Evolutionary conservation across 2,797 vertebrate genomes (phyloP).

Genomic region (Harpagifer antarcticus): DNA sequence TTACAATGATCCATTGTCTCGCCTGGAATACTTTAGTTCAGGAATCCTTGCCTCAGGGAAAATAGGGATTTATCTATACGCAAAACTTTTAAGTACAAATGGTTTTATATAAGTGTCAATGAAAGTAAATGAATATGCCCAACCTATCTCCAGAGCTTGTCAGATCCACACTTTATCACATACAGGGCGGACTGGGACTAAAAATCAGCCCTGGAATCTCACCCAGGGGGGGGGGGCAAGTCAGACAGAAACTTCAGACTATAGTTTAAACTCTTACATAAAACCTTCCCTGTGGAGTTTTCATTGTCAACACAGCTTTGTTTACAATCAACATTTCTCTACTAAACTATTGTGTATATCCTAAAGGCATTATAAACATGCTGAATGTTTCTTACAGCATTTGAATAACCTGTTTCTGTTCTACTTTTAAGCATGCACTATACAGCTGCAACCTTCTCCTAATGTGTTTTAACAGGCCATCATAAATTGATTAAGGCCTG

Average conservation of each 20-base stretch:
- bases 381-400: background rate
- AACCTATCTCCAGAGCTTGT: background rate
- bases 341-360: slow-evolving; percentile 5
- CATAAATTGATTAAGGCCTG: too few relatives aligned
- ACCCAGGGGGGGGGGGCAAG: too few relatives aligned
- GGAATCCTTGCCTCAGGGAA: background rate
- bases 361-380: background rate
- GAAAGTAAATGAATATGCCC: too few relatives aligned
- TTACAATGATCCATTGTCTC: background rate
- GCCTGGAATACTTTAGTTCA: background rate
- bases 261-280: slow-evolving; percentile 2
- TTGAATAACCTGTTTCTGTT: background rate
- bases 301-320: slow-evolving; percentile 40
- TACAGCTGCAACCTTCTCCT: slow-evolving; percentile 1
- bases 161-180: too few relatives aligned
- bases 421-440: background rate
- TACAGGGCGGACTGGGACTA: too few relatives aligned
- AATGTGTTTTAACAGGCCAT: background rate
- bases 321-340: slow-evolving; percentile 27
- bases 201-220: too few relatives aligned
- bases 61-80: background rate
- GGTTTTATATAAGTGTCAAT: too few relatives aligned
- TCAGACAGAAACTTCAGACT: background rate
- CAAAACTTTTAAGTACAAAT: background rate
- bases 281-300: background rate